Base-by-base conservation (phyloP, 2,797 vertebrate genomes). In the Calcarius lapponicus region DNA sequence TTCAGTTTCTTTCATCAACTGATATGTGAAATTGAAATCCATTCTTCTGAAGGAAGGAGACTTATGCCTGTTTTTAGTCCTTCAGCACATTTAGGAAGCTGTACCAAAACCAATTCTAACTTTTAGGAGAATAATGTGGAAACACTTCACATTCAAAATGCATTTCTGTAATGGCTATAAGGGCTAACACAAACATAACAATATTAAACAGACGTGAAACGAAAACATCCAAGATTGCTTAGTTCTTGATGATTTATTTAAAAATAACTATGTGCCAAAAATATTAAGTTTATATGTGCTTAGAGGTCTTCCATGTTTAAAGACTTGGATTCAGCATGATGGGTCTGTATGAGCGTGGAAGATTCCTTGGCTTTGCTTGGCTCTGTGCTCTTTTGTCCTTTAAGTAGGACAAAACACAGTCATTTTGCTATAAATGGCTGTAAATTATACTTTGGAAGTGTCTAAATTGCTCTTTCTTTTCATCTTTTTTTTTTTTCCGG, bases 371-470 rank as follows among this genome's bases (percentile, higher is more conserved):
- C 53, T n/a, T 53, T 76, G 34, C n/a, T 47, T 9, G 11, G n/a
- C 26, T 81, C 20, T 57, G 40, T 89, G 21, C 4, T 61, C 19
- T 86, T 91, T 79, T 74, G 48, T 79, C 40, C 34, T 73, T 61
- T 40, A 75, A 34, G 32, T 22, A 72, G 36, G n/a, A n/a, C n/a
- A n/a, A 74, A 57, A 61, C 29, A 53, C 1, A 72, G 48, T 29
- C 15, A 53, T 67, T 90, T 88, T 95, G 17, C 62, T 85, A 84
- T 73, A 92, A 67, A 75, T 90, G 32, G 14, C 32, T 90, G 38
- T 65, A 88, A 86, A 86, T 93, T 95, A 58, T 84, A 88, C 76
- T 86, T 96, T 88, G 40, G 47, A 86, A 86, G n/a, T 29, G 24
- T 42, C 65, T 54, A 90, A 90, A 64, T 13, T 75, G 28, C 34